These are phyloP conservation scores for Eulacestoma nigropectus DNA, from an alignment of 2,113 vertebrate species.

Conservation along the genomic window DNA sequence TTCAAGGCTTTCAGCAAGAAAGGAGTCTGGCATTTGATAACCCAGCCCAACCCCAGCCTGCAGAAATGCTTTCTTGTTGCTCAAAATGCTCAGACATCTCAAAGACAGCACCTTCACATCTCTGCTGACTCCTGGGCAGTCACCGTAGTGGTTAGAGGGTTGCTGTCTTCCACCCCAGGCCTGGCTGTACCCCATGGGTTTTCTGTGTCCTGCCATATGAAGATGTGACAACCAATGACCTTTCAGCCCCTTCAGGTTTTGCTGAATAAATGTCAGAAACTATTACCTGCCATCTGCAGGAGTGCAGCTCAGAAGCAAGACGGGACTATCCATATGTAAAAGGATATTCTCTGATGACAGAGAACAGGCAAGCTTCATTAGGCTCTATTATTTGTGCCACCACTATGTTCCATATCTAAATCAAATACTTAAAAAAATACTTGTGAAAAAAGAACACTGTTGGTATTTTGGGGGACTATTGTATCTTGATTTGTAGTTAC, in stretches of 20 bases:
- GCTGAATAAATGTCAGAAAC: neutral
- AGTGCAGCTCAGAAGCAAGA: neutral
- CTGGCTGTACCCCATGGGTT: neutral
- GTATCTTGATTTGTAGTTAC: neutral
- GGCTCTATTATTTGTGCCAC: neutral
- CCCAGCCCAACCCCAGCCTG: neutral
- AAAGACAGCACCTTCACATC: neutral
- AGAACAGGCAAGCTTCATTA: neutral
- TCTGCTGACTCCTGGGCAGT: neutral
- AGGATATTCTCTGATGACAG: neutral
- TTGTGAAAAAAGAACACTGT: neutral
- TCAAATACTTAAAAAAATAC: neutral
- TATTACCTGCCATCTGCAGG: neutral
- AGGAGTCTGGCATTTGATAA: neutral
- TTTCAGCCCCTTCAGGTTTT: neutral
- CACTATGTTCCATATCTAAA: neutral
- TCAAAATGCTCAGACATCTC: neutral
- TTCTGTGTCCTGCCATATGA: neutral
- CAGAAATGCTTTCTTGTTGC: neutral
- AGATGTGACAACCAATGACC: neutral
- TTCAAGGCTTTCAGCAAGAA: neutral
- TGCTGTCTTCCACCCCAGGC: neutral
- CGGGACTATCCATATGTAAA: neutral
- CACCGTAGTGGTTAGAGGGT: neutral
- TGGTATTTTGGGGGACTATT: neutral